Percentiles rank a stretch among this genome's conserved stretches.
phyloP scores from a whole-genome alignment of 1,140 invertebrate species.

The Anastrepha ludens region DNA sequence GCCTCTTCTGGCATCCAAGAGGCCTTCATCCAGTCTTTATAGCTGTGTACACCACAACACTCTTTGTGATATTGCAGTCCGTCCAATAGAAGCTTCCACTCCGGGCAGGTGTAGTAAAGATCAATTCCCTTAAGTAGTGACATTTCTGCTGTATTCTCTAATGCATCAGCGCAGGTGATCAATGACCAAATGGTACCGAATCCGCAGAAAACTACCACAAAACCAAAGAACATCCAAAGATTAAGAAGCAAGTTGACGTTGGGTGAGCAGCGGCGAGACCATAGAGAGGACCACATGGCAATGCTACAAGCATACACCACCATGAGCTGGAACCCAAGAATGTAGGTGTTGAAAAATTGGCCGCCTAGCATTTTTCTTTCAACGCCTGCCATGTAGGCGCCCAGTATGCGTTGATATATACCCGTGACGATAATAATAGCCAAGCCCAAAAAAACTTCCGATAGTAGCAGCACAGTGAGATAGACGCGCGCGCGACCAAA shows the following conservation, averaged over 20 bases:
- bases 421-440: conserved; percentile 63
- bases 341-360: conserved; percentile 63
- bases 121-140: conserved; percentile 67
- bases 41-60: conserved; percentile 68
- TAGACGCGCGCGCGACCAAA: conserved; percentile 64
- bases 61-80: conserved; percentile 65
- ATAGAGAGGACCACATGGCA: conserved; percentile 65
- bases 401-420: conserved; percentile 63
- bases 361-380: conserved; percentile 61
- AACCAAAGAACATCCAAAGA: conserved; percentile 68
- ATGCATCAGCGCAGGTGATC: conserved; percentile 59
- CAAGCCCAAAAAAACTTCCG: conserved; percentile 64
- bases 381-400: conserved; percentile 61
- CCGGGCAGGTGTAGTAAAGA: conserved; percentile 67
- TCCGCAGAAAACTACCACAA: conserved; percentile 64
- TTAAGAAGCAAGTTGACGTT: conserved; percentile 64
- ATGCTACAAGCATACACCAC: conserved; percentile 65
- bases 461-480: conserved; percentile 63
- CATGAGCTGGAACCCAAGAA: conserved; percentile 63
- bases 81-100: conserved; percentile 72
- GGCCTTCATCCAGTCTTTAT: conserved; percentile 70
- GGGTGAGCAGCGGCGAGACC: conserved; percentile 64
- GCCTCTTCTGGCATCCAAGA: conserved; percentile 65
- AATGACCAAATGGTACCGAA: conserved; percentile 63
- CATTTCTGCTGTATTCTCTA: conserved; percentile 62